Evolutionary conservation across 1,140 invertebrate genomes (phyloP).

Genomic region (Drosophila cardini): DNA sequence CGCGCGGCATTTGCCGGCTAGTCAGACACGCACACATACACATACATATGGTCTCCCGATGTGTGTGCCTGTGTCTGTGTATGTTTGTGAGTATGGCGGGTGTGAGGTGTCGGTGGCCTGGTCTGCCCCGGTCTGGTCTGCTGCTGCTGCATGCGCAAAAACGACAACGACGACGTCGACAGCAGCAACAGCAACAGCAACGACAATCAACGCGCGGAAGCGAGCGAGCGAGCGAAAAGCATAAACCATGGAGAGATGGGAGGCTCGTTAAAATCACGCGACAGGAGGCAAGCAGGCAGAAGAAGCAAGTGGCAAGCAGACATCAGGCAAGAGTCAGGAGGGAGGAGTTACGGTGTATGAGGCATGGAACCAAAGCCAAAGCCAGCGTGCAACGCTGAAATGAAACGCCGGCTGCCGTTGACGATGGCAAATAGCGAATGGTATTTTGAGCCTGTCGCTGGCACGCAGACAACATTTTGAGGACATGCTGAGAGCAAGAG

Average conservation of each 20-base stretch:
- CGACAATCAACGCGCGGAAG: conserved; percentile 80
- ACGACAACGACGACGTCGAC: conserved; percentile 21
- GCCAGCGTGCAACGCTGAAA: conserved; percentile 29
- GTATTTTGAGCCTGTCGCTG: conserved; percentile 40
- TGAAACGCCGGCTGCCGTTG: conserved; percentile 29
- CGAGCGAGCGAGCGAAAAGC: conserved; percentile 76
- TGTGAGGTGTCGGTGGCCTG: conserved; percentile 67
- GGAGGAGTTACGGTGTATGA: no score
- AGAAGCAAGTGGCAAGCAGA: conserved; percentile 4
- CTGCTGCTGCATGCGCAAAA: conserved; percentile 35
- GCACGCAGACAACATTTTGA: conserved; percentile 22
- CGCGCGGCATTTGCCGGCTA: conserved; percentile 74
- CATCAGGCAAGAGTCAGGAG: conserved; percentile 26
- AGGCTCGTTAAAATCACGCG: conserved; percentile 83
- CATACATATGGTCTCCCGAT: conserved; percentile 40
- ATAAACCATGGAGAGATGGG: conserved; percentile 76
- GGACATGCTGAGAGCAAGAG: background rate
- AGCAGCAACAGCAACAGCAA: conserved; percentile 44
- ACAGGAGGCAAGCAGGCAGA: conserved; percentile 55
- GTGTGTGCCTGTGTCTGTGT: conserved; percentile 9
- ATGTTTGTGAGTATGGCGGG: conserved; percentile 64
- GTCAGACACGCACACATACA: conserved; percentile 64
- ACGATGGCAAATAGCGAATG: conserved; percentile 23
- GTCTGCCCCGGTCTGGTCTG: conserved; percentile 32
- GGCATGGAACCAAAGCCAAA: conserved; percentile 43